Evolutionary conservation across 2,888 invertebrate genomes (phyloP).

Genomic region (Aphidoletes aphidimyza): DNA sequence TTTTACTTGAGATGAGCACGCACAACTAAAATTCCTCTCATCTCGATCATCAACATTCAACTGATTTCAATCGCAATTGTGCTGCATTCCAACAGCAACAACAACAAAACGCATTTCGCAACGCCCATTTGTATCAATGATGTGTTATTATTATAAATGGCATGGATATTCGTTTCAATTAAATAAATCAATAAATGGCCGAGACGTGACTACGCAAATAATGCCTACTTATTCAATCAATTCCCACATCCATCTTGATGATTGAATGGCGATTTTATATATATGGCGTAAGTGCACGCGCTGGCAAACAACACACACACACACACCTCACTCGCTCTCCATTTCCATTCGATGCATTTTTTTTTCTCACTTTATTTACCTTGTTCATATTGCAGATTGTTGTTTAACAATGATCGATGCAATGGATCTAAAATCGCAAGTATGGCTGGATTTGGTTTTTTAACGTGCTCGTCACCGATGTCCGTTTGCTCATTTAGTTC

Average conservation of each 20-base stretch:
- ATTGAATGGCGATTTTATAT: no score
- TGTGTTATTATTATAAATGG: background rate
- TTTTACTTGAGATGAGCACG: background rate
- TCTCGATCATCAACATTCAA: no score
- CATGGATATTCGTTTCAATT: background rate
- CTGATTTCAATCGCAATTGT: no score
- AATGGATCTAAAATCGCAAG: constrained; percentile 55
- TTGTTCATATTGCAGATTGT: constrained; percentile 55
- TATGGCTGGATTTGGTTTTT: constrained; percentile 55
- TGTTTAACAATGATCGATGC: constrained; percentile 55
- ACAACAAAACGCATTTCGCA: no score
- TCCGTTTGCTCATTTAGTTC: background rate
- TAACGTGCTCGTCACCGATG: background rate
- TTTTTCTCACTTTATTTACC: background rate
- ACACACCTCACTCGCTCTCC: background rate
- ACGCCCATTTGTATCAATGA: constrained; percentile 21
- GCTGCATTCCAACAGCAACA: no score
- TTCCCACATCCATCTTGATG: background rate
- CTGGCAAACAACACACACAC: background rate
- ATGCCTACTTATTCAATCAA: constrained; percentile 9
- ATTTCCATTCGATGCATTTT: background rate
- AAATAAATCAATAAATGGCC: constrained; percentile 28
- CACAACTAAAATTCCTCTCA: background rate
- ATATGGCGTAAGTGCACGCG: no score
- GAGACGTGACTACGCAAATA: constrained; percentile 39